Base-by-base conservation (phyloP, 2,797 vertebrate genomes). In the Semaprochilodus insignis region DNA sequence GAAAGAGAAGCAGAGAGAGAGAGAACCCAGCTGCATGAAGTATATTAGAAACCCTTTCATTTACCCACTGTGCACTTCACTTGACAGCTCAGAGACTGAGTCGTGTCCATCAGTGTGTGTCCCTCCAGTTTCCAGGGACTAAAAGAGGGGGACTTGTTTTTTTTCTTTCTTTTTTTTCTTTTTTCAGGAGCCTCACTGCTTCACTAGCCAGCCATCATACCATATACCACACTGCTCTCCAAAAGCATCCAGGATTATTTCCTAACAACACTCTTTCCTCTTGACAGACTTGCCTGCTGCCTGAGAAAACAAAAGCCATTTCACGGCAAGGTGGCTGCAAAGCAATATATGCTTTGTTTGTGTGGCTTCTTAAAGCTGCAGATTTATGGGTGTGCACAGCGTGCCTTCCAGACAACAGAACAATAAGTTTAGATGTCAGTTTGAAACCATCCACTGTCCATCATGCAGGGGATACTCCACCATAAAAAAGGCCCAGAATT, bases 231-330 rank as follows among this genome's bases (percentile, higher is more conserved):
- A 65, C 21, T 71, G 51, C 27, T 69, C 72, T 80, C 79, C 34
- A 83, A 48, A 74, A 51, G 34, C 27, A 55, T 80, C 19, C 25
- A 71, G 77, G 21, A 31, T 74, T 74, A 40, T 71, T 78, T 72
- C 34, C 48, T 71, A 66, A 77, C 52, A 78, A 48, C 65, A 48
- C 36, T 40, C 60, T 59, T 83, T 55, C 70, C 51, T 70, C 34
- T 60, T 70, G 54, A 78, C 71, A 80, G 72, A 51, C 27, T 21
- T 15, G 74, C 54, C 52, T 83, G 34, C 62, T 78, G 77, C 59
- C 14, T 25, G 8, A n/a, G 15, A 74, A 81, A 85, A 71, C 81
- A 80, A 80, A 85, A 76, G 66, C 59, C 48, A 82, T 80, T 82
- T 83, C 77, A 79, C 55, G 36, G 48, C 72, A 79, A 80, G 59